These are phyloP conservation scores for Sinohyriopsis cumingii DNA, from an alignment of 2,888 invertebrate species.

Conservation along the genomic window DNA sequence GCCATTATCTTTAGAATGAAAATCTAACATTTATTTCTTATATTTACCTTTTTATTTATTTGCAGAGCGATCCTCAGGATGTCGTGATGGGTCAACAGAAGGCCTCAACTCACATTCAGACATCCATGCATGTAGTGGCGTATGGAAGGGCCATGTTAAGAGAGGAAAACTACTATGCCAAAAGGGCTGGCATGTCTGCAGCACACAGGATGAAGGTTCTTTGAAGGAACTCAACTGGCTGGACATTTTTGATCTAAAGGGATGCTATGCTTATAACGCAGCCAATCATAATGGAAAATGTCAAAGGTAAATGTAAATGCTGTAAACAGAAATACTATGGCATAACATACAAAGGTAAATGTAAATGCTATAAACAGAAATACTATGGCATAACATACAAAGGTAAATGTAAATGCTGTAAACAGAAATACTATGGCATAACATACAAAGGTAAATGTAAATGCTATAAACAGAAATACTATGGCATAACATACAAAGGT, in stretches of 20 bases:
- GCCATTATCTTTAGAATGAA: too few species aligned
- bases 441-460: conserved; percentile 52
- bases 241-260: conserved; percentile 61
- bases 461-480: not conserved
- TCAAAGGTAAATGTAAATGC: conserved; percentile 47
- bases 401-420: conserved; percentile 42
- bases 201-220: conserved; percentile 51
- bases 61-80: conserved; percentile 65
- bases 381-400: conserved; percentile 13
- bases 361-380: not conserved
- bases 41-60: conserved; percentile 1
- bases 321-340: not conserved
- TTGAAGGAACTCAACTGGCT: conserved; percentile 63
- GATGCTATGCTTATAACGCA: conserved; percentile 70
- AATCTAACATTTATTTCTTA: too few species aligned
- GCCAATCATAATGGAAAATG: conserved; percentile 62
- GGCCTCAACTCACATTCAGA: conserved; percentile 59
- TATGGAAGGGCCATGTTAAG: conserved; percentile 69
- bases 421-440: not conserved
- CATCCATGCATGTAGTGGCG: conserved; percentile 66
- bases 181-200: conserved; percentile 69
- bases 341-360: conserved; percentile 42
- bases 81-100: conserved; percentile 65
- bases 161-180: conserved; percentile 60
- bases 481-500: conserved; percentile 58